Percentiles rank a stretch among this genome's conserved stretches.
These are phyloP conservation scores for Eupithecia subfuscata DNA, from an alignment of 2,888 invertebrate genomes.

Conservation along the genomic window DNA sequence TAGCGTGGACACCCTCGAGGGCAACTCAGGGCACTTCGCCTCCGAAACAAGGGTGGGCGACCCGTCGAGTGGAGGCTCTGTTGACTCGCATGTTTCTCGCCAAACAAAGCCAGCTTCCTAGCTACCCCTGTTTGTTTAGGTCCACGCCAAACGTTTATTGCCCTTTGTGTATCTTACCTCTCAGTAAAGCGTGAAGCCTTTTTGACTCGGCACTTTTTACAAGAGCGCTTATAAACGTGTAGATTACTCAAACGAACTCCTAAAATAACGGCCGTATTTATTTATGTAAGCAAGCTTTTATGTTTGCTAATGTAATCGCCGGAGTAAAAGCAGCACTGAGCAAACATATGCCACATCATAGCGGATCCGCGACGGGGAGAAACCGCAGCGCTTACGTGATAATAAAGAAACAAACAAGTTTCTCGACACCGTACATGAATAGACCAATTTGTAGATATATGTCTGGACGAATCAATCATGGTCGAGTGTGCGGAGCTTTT, in stretches of 20 bases:
- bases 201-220: constrained; percentile 82
- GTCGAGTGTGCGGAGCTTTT: constrained; percentile 63
- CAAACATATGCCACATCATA: constrained; percentile 54
- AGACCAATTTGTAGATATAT: constrained; percentile 72
- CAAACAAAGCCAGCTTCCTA: constrained; percentile 83
- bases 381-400: constrained; percentile 62
- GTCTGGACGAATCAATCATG: constrained; percentile 76
- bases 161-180: constrained; percentile 81
- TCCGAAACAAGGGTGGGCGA: constrained; percentile 50
- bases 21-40: constrained; percentile 48
- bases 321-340: constrained; percentile 53
- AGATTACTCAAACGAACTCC: constrained; percentile 58
- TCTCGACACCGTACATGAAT: constrained; percentile 62
- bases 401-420: constrained; percentile 67
- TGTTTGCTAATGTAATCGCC: constrained; percentile 51
- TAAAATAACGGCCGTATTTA: constrained; percentile 50
- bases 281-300: constrained; percentile 47
- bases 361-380: constrained; percentile 55
- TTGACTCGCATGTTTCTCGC: constrained; percentile 80
- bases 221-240: constrained; percentile 76
- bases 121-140: constrained; percentile 84
- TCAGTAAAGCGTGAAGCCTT: constrained; percentile 80
- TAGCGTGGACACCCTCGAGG: constrained; percentile 54
- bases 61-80: constrained; percentile 59
- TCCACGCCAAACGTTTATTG: constrained; percentile 80